These are phyloP conservation scores for Erpobdella octoculata DNA, from an alignment of 2,888 invertebrate genomes.

Conservation along the genomic window DNA sequence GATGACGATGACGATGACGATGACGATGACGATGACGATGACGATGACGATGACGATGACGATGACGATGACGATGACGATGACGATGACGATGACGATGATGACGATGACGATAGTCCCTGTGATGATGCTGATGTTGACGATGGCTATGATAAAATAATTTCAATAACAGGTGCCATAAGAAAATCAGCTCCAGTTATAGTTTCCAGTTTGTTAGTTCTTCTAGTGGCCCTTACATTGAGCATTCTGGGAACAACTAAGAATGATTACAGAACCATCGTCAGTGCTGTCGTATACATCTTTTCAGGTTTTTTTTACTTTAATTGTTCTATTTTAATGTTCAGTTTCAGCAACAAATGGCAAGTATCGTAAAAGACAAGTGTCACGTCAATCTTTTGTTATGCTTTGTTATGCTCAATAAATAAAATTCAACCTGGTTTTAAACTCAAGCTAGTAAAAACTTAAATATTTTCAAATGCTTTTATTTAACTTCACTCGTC, in stretches of 20 bases:
- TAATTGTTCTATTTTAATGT: no score
- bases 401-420: no score
- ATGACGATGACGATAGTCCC: background rate
- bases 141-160: background rate
- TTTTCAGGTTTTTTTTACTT: no score
- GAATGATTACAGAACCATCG: constrained; percentile 44
- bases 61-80: background rate
- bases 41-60: background rate
- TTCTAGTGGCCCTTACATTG: constrained; percentile 43
- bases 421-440: no score
- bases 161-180: constrained; percentile 25
- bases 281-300: constrained; percentile 46
- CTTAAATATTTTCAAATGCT: no score
- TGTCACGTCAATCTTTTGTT: no score
- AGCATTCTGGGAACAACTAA: constrained; percentile 44
- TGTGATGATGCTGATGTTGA: background rate
- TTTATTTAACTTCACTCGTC: no score
- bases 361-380: no score
- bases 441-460: no score
- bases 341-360: no score
- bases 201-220: constrained; percentile 43
- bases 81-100: background rate
- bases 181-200: constrained; percentile 44
- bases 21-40: background rate
- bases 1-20: background rate